Conservation (phyloP, 2,888 invertebrate genomes). For the Himalopsyche japonica region DNA sequence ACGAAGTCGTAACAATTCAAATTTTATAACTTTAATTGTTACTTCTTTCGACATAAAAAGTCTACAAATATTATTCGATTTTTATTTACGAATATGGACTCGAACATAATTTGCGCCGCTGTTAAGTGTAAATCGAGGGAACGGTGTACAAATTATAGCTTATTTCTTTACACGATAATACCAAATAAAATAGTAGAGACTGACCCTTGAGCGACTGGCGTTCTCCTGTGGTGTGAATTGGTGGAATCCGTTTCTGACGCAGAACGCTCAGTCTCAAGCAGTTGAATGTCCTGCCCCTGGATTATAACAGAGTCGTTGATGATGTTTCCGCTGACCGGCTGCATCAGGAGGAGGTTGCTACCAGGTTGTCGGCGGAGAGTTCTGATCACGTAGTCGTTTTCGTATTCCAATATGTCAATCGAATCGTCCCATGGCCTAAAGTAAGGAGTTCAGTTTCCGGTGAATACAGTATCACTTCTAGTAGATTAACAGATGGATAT, state of each 20-base stretch:
- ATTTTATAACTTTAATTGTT: no score
- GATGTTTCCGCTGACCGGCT: background rate
- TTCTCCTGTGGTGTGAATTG: constrained; percentile 34
- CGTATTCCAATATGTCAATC: constrained; percentile 86
- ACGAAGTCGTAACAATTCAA: no score
- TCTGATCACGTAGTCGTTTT: constrained; percentile 76
- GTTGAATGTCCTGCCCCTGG: background rate
- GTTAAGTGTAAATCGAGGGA: no score
- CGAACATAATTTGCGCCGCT: no score
- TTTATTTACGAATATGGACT: no score
- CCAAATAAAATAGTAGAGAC: background rate
- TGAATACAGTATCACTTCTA: no score
- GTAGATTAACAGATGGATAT: no score
- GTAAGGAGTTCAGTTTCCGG: background rate
- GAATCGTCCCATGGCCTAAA: constrained; percentile 83
- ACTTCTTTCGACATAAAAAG: no score
- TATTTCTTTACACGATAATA: no score
- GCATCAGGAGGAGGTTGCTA: background rate
- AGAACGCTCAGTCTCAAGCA: constrained; percentile 34
- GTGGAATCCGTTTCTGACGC: constrained; percentile 36
- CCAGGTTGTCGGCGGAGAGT: constrained; percentile 50
- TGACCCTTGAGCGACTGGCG: constrained; percentile 21
- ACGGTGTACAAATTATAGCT: no score
- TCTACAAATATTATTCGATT: no score
- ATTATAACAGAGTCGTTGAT: background rate